Conservation (phyloP, 1,140 invertebrate genomes). For the Philotrypesis tridentata region DNA sequence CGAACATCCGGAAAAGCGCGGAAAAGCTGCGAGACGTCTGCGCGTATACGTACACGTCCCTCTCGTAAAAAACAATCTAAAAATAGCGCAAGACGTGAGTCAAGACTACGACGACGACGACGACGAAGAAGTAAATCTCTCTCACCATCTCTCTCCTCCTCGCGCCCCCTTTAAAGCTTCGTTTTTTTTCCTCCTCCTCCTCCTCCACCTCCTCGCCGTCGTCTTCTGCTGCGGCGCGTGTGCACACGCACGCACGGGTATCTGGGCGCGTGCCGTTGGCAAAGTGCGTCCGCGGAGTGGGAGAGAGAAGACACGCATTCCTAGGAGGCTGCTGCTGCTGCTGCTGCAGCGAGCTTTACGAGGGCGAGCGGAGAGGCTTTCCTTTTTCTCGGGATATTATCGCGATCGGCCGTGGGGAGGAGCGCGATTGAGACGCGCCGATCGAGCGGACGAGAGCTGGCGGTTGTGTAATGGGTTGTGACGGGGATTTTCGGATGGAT, state of each 20-base stretch:
- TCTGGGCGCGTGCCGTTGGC: neutral
- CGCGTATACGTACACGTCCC: neutral
- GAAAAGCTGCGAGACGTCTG: neutral
- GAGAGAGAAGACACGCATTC: neutral
- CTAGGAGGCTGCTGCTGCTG: neutral
- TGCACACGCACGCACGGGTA: neutral
- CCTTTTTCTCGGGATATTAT: neutral
- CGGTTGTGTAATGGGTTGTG: no score
- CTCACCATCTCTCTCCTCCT: neutral
- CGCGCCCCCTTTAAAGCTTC: neutral
- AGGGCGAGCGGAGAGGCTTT: neutral
- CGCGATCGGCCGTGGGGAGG: no score
- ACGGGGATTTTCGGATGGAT: no score
- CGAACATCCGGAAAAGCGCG: neutral
- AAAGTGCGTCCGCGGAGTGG: neutral
- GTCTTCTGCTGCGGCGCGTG: neutral
- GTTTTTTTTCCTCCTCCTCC: neutral
- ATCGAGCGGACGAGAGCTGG: no score
- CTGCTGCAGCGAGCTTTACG: neutral
- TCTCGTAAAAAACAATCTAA: neutral
- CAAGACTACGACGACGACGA: neutral
- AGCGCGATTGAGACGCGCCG: no score
- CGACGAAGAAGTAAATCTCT: neutral
- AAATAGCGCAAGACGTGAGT: neutral
- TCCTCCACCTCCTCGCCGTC: no score